Evolutionary conservation across 2,888 invertebrate genomes (phyloP).

Genomic region (Protonemura montana): DNA sequence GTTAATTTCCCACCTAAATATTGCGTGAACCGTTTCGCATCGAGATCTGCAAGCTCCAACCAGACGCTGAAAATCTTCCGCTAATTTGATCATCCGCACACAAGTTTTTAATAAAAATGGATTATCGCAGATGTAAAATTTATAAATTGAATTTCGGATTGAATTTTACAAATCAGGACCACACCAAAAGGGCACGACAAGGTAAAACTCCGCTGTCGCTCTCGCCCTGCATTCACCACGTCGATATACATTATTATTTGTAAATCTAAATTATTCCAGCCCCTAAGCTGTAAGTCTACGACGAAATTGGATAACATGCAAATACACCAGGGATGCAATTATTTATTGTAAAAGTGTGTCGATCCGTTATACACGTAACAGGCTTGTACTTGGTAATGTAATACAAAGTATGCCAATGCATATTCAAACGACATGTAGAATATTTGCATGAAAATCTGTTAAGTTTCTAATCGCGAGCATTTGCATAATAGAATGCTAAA

Average conservation of each 20-base stretch:
- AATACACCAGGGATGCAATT: conserved; percentile 28
- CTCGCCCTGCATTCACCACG: neutral
- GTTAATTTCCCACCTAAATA: too few species aligned
- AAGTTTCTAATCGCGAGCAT: conserved; percentile 17
- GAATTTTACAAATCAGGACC: conserved; percentile 23
- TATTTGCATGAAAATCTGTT: conserved; percentile 43
- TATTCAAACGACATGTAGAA: conserved; percentile 35
- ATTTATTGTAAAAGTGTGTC: conserved; percentile 34
- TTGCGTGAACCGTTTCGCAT: too few species aligned
- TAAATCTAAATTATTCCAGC: conserved; percentile 40
- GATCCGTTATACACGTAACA: neutral
- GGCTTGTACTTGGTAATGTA: conserved; percentile 21
- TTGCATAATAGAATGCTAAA: conserved; percentile 35
- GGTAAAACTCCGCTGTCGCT: conserved; percentile 21
- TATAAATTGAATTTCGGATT: conserved; percentile 33
- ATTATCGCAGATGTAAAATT: conserved; percentile 27
- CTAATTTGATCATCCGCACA: neutral
- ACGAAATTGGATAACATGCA: conserved; percentile 37
- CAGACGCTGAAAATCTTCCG: neutral
- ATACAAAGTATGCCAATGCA: conserved; percentile 37
- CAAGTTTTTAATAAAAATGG: conserved; percentile 3
- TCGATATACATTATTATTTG: conserved; percentile 26
- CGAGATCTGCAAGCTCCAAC: too few species aligned
- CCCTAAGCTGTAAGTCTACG: conserved; percentile 35
- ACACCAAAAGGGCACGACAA: neutral